These are phyloP conservation scores for Acropternis orthonyx DNA, from an alignment of 2,797 vertebrate species.

Conservation along the genomic window DNA sequence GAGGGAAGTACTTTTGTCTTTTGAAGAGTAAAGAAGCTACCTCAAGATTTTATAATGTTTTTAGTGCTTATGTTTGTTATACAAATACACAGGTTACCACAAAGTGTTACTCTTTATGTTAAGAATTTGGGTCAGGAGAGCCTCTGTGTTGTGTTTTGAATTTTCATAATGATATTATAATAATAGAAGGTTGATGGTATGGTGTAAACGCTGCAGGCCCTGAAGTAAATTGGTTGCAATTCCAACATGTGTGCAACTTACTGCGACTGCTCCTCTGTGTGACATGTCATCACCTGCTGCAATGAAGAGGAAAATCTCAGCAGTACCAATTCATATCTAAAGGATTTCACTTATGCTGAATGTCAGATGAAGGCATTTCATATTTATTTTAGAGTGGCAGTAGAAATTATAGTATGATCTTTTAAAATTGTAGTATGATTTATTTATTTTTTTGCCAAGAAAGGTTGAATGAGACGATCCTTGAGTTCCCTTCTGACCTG, in stretches of 20 bases:
- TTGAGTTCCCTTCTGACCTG: neutral
- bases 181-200: neutral
- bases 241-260: neutral
- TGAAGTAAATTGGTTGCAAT: neutral
- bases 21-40: neutral
- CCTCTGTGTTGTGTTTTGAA: neutral
- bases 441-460: neutral
- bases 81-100: neutral
- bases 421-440: neutral
- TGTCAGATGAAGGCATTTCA: neutral
- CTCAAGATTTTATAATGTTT: neutral
- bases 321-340: neutral
- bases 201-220: neutral
- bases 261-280: neutral
- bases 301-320: slow-evolving; percentile 20
- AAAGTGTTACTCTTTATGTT: neutral
- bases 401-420: neutral
- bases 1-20: neutral
- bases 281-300: neutral
- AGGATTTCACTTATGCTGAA: neutral
- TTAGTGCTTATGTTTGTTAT: neutral
- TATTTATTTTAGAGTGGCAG: neutral
- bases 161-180: neutral
- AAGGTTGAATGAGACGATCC: neutral
- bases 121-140: neutral